Base-by-base conservation (phyloP, 1,140 invertebrate genomes). In the Tribolium madens region DNA sequence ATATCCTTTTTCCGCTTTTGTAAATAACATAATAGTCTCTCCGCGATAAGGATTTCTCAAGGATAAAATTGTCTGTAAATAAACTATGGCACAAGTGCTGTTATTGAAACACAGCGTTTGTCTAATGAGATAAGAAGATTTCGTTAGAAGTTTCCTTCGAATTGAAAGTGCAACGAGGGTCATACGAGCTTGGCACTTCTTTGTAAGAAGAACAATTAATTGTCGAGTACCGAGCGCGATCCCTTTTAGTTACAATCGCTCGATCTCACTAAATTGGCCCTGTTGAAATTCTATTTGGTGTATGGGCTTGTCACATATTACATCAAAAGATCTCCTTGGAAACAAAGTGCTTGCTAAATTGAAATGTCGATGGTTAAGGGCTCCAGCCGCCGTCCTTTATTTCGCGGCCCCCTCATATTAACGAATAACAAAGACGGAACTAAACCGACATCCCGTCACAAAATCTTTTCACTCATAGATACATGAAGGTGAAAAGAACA, bases 321-420 rank as follows among this genome's bases (percentile, higher is more conserved):
- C 46, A 72, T 72, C 42, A 72, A 72, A 72, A 72, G 70, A 50
- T 72, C 70, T 72, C 46, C 70, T 72, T 48, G 70, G 70, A 50
- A 72, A 72, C 70, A 72, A 72, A 72, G 70, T 72, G 70, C 42
- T 72, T 72, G 46, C 21, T 72, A 72, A 72, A 72, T 72, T 72
- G 70, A 72, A 48, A 52, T 72, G 70, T 48, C 70, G 46, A 72
- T 72, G 70, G 42, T 72, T 50, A 52, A 72, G 46, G 42, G 57
- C 57, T 64, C 57, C 21, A 18, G 57, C 57, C 57, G 57, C 57
- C 57, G 26, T 64, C 57, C 57, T 64, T 64, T 64, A 64, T 64
- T 64, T 64, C 57, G 57, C 57, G 26, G 57, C 57, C 26, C 57
- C 10, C 53, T 60, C 57, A 64, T 33, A 64, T 64, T 64, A 64